A percentile compares a stretch with the other conserved stretches of the same genome.
phyloP scores from a whole-genome alignment of 2,888 invertebrate species.

The Cephus rjabovi region DNA sequence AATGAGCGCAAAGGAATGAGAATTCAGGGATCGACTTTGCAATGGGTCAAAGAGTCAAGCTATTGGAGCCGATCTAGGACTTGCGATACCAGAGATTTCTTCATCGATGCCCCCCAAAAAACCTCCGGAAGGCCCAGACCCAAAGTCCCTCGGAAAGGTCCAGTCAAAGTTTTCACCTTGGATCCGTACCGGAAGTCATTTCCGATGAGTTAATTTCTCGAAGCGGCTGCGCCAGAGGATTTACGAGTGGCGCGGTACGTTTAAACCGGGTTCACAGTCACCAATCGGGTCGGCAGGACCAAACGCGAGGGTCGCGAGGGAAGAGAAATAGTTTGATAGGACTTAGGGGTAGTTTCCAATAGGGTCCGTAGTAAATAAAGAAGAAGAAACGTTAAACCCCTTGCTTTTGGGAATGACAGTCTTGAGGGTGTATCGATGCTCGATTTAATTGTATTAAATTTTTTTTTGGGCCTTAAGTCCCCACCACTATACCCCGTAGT shows the following conservation, averaged over 20 bases:
- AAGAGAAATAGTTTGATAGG: background rate
- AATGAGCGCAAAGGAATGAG: background rate
- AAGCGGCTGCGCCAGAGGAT: background rate
- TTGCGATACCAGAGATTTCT: background rate
- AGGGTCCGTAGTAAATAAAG: background rate
- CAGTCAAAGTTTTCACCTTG: background rate
- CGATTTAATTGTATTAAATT: background rate
- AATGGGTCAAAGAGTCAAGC: background rate
- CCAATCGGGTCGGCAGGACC: background rate
- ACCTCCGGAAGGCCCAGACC: background rate
- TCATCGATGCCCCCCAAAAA: background rate
- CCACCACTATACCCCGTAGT: background rate
- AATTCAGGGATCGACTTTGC: background rate
- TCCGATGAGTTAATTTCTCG: background rate
- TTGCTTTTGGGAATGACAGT: background rate
- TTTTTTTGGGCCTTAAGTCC: background rate
- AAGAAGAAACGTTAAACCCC: background rate
- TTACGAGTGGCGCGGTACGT: background rate
- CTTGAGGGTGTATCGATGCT: background rate
- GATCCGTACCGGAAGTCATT: background rate
- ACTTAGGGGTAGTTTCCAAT: background rate
- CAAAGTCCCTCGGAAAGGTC: background rate
- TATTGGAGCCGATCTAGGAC: background rate
- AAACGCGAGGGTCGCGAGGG: background rate
- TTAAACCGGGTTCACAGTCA: background rate